phyloP scores from a whole-genome alignment of 2,113 vertebrate species.

The Himantopus leucocephalus region DNA sequence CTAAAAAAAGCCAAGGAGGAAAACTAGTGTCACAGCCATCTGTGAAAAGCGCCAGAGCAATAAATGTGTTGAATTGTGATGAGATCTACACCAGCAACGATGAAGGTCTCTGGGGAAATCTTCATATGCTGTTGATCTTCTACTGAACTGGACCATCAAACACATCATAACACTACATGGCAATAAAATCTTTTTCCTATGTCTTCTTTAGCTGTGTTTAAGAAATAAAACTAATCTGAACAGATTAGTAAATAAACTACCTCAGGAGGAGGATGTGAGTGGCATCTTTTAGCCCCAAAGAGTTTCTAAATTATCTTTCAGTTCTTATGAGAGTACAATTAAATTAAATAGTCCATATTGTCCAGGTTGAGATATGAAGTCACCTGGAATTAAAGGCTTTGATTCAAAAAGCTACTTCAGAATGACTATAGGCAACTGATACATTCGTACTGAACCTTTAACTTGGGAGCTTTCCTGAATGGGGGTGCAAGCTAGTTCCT shows the following conservation, averaged over 20 bases:
- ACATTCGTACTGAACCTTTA: fast-evolving
- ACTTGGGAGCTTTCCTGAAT: not conserved
- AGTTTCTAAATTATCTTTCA: not conserved
- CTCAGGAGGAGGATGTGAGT: not conserved
- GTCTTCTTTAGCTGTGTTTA: not conserved
- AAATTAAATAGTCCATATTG: not conserved
- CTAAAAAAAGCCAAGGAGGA: slow-evolving; percentile 43
- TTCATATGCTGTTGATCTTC: slow-evolving; percentile 25
- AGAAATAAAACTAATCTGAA: not conserved
- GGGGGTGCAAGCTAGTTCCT: not conserved
- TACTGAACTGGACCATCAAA: slow-evolving; percentile 46
- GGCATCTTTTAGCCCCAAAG: not conserved
- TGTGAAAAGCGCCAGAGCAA: slow-evolving; percentile 48
- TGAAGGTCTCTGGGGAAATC: slow-evolving; percentile 18
- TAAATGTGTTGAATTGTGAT: slow-evolving; percentile 54
- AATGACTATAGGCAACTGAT: not conserved
- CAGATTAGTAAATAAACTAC: not conserved
- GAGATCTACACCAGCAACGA: slow-evolving; percentile 13
- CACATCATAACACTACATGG: not conserved
- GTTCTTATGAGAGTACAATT: not conserved
- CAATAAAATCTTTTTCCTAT: not conserved
- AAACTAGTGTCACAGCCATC: slow-evolving; percentile 47
- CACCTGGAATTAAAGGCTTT: not conserved
- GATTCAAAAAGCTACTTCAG: not conserved
- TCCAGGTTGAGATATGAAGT: not conserved